Evolutionary conservation across 2,797 vertebrate species (phyloP).

Genomic region (Sardinella longiceps): DNA sequence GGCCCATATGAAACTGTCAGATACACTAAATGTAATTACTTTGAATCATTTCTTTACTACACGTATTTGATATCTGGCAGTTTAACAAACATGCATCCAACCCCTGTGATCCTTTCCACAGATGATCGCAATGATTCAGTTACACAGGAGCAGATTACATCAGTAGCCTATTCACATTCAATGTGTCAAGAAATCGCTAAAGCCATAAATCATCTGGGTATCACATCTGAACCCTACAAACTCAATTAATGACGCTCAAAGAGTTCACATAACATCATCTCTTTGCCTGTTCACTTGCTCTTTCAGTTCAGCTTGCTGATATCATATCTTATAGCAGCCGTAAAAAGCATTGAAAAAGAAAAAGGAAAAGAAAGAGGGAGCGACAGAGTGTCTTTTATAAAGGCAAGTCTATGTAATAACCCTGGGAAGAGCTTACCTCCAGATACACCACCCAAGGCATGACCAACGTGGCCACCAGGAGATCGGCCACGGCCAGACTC

Average conservation of each 20-base stretch:
- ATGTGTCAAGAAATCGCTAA: not conserved
- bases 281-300: not conserved
- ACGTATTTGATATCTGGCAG: not conserved
- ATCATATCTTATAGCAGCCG: not conserved
- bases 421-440: conserved; percentile 76
- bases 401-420: not conserved
- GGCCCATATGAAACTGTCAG: not conserved
- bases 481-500: conserved; percentile 94
- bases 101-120: not conserved
- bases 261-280: conserved; percentile 5
- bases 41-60: not conserved
- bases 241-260: not conserved
- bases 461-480: conserved; percentile 92
- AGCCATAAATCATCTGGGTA: not conserved
- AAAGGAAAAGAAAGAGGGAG: not conserved
- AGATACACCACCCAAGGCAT: conserved; percentile 98
- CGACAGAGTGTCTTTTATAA: not conserved
- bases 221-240: not conserved
- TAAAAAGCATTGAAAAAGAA: too few relatives aligned
- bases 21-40: not conserved
- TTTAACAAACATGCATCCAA: conserved; percentile 8
- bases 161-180: not conserved
- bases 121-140: conserved; percentile 9
- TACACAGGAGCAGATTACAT: not conserved
- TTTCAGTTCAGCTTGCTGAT: not conserved